phyloP scores from a whole-genome alignment of 2,888 invertebrate genomes.

The Branchellion lobata region DNA sequence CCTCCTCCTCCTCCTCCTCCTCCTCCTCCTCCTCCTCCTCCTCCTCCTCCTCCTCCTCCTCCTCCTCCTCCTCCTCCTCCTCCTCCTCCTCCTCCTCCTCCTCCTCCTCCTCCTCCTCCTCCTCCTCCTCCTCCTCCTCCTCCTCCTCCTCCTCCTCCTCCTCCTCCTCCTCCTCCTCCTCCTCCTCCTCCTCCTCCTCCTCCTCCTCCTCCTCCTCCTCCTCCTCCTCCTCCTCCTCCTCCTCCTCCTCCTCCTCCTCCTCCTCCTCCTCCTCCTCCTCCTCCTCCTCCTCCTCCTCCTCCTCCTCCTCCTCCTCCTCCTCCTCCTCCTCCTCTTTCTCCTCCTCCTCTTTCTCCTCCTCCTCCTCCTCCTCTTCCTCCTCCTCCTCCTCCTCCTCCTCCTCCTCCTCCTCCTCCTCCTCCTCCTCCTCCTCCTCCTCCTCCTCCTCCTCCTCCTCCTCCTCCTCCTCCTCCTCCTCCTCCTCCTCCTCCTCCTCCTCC shows the following conservation, averaged over 20 bases:
- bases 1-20: background rate
- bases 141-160: background rate
- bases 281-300: background rate
- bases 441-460: background rate
- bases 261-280: background rate
- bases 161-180: background rate
- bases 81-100: background rate
- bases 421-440: background rate
- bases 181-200: background rate
- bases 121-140: background rate
- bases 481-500: slow-evolving; percentile 25
- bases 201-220: background rate
- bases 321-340: background rate
- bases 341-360: background rate
- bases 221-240: background rate
- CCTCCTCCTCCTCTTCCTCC: background rate
- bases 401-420: background rate
- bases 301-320: background rate
- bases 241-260: background rate
- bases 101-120: background rate
- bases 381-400: background rate
- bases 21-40: background rate
- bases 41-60: background rate
- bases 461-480: slow-evolving; percentile 1
- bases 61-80: background rate